Evolutionary conservation across 2,113 vertebrate genomes (phyloP).

Genomic region (Corythornis vintsioides): DNA sequence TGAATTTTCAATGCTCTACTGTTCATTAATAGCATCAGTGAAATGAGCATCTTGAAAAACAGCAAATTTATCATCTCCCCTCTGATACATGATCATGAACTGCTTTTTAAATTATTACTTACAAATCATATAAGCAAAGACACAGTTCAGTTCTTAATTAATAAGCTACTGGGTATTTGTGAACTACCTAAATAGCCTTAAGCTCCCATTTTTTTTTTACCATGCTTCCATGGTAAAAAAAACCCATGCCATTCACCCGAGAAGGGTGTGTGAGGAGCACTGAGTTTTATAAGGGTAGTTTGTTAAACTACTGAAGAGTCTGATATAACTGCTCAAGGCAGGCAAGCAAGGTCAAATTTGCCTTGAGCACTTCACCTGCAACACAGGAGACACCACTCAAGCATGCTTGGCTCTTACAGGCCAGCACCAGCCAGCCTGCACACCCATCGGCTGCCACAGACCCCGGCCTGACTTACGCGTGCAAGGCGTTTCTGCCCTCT

Average conservation of each 20-base stretch:
- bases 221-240: neutral
- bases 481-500: neutral
- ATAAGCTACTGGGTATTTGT: neutral
- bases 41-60: neutral
- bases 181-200: neutral
- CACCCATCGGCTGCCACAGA: neutral
- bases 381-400: neutral
- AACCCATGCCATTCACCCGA: neutral
- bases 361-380: neutral
- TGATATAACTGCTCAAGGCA: neutral
- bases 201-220: neutral
- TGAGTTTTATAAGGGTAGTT: neutral
- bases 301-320: neutral
- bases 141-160: neutral
- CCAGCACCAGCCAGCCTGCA: neutral
- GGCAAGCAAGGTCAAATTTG: neutral
- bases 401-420: neutral
- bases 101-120: neutral
- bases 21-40: neutral
- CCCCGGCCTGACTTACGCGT: rapidly evolving
- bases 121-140: neutral
- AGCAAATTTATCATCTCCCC: neutral
- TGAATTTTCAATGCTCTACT: neutral
- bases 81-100: neutral
- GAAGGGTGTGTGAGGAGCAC: neutral